phyloP scores from a whole-genome alignment of 2,888 invertebrate species.

The Phymatocera aterrima region DNA sequence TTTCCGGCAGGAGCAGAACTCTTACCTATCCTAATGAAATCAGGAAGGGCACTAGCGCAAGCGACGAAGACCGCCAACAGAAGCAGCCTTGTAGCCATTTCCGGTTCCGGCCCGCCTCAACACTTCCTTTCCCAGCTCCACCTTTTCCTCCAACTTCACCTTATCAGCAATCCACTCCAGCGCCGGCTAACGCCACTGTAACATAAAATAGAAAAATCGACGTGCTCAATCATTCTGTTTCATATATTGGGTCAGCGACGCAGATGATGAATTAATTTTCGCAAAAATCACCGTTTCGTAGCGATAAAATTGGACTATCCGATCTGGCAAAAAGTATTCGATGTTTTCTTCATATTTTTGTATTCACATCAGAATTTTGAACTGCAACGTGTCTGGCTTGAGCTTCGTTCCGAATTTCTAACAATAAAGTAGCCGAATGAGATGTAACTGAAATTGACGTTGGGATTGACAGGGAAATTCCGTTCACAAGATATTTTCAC shows the following conservation, averaged over 20 bases:
- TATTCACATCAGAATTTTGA: background rate
- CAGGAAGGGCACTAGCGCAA: constrained; percentile 72
- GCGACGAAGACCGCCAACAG: constrained; percentile 66
- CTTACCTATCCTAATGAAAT: constrained; percentile 77
- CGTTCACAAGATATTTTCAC: background rate
- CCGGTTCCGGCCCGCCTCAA: constrained; percentile 60
- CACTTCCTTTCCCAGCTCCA: constrained; percentile 30
- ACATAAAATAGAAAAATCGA: background rate
- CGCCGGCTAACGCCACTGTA: constrained; percentile 15
- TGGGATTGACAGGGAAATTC: background rate
- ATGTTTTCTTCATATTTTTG: too few species aligned
- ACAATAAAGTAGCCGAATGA: background rate
- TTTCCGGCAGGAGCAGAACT: constrained; percentile 52
- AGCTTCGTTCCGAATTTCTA: background rate
- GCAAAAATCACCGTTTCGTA: too few species aligned
- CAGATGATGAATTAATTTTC: too few species aligned
- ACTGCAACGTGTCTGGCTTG: background rate
- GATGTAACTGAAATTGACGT: background rate
- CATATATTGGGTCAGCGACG: too few species aligned
- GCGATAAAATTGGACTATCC: too few species aligned
- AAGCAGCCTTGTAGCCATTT: constrained; percentile 70
- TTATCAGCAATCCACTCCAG: constrained; percentile 2
- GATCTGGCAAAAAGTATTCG: too few species aligned
- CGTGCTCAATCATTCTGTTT: background rate
- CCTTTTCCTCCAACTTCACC: constrained; percentile 38